Evolutionary conservation across 2,888 invertebrate genomes (phyloP), one percentile per base, ranked within the genome.

Genomic region (Cantharis rufa): DNA sequence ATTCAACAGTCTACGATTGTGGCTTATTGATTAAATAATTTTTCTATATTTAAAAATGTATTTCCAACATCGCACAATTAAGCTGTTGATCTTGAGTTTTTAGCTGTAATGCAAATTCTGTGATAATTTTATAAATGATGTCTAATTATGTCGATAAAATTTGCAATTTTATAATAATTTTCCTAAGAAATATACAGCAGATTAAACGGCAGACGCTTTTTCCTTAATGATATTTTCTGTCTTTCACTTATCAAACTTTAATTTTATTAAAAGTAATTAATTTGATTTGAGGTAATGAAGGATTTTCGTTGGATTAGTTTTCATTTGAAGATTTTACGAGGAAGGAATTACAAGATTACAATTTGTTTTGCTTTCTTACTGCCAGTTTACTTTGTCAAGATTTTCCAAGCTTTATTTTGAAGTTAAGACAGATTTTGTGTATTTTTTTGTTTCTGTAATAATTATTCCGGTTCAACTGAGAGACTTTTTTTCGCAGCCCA

Each of bases 1-100:
- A 48, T 74, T 63, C 69, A 74, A 70, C 70, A 64, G 66, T 64
- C 69, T 48, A 21, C 69, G 62, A 76, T 72, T 76, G 63, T 64
- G n/a, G 48, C 18, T 64, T 72, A 76, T 76, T 76, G 72, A 69
- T 62, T 48, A 48, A 72, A 69, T 76, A 32, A 63, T 64, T 66
- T 70, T 27, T 24, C 61, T 64, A 64, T 64, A 48, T 48, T 48
- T n/a, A 48, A 13, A 13, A 48, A 5, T 48, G 5, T n/a, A 48
- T 48, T 48, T 48, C 1, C 32, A 48, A n/a, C 32, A 7, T 32
- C 32, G 32, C 32, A 48, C 32, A 48, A 48, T 48, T 48, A 48
- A 48, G n/a, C 32, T 48, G n/a, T 48, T 48, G 32, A 48, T 48
- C 32, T 48, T 1, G n/a, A 48, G n/a, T 48, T 48, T 28, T 48